Evolutionary conservation across 2,113 vertebrate genomes (phyloP).

Genomic region (Takifugu flavidus): DNA sequence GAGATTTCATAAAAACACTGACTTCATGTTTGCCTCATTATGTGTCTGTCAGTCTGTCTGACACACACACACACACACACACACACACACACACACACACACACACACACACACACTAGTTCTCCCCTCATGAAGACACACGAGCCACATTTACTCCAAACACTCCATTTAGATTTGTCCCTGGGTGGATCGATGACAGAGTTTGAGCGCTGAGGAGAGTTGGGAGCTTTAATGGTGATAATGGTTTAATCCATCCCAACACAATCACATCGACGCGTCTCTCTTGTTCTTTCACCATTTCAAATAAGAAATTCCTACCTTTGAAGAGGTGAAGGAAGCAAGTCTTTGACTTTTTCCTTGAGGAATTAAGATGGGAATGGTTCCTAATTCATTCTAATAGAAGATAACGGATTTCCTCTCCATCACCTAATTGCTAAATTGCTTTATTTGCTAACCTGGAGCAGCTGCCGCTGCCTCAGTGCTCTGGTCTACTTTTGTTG

Average conservation of each 20-base stretch:
- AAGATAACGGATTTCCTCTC: no score
- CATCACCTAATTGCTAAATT: no score
- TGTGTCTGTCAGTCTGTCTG: conserved; percentile 12
- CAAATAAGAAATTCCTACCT: no score
- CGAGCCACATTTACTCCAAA: no score
- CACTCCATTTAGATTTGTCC: conserved; percentile 48
- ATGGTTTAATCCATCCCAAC: conserved; percentile 34
- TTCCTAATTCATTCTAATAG: no score
- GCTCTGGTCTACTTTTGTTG: no score
- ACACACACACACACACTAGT: neutral
- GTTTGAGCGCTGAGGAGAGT: conserved; percentile 32
- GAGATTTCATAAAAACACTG: conserved; percentile 51
- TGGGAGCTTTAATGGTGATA: conserved; percentile 47
- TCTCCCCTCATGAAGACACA: neutral
- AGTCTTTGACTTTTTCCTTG: no score
- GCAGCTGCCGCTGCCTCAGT: no score
- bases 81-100: neutral
- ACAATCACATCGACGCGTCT: conserved; percentile 9
- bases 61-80: neutral
- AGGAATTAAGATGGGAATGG: no score
- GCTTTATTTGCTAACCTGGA: no score
- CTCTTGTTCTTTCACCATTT: no score
- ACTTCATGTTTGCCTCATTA: conserved; percentile 51
- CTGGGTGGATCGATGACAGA: conserved; percentile 26
- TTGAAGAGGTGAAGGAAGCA: no score